Percentiles rank a stretch among this genome's conserved stretches.
These are phyloP conservation scores for Sebastes ruberrimus DNA, from an alignment of 2,797 vertebrate genomes.

Conservation along the genomic window DNA sequence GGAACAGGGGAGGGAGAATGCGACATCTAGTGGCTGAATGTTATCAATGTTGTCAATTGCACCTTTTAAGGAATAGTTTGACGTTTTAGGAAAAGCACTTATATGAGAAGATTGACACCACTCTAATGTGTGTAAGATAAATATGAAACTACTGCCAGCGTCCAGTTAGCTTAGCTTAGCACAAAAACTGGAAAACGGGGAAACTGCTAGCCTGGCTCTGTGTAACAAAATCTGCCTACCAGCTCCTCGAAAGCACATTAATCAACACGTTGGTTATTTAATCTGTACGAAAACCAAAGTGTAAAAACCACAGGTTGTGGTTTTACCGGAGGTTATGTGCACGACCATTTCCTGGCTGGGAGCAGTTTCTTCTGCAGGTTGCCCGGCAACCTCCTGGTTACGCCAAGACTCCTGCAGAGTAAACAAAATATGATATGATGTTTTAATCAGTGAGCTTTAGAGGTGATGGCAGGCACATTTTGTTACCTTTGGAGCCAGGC, in stretches of 20 bases:
- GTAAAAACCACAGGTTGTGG: not conserved
- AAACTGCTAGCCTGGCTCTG: no score
- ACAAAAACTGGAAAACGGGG: not conserved
- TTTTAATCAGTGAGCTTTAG: not conserved
- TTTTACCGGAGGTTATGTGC: not conserved
- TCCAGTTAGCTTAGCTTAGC: not conserved
- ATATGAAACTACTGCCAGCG: not conserved
- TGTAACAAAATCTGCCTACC: not conserved
- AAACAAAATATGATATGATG: not conserved
- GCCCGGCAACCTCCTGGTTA: not conserved
- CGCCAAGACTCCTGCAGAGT: not conserved
- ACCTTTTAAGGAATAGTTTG: no score
- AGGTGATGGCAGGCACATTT: not conserved
- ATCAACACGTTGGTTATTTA: not conserved
- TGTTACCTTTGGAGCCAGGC: no score
- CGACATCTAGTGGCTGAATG: no score
- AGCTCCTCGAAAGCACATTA: not conserved
- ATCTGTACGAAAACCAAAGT: not conserved
- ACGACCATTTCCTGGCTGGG: not conserved
- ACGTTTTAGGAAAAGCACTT: no score
- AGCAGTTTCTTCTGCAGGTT: not conserved
- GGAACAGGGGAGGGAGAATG: no score
- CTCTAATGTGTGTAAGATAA: no score
- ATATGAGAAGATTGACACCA: not conserved
- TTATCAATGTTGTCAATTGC: no score